Evolutionary conservation across 1,140 invertebrate genomes (phyloP).

Genomic region (Tachypleus tridentatus): DNA sequence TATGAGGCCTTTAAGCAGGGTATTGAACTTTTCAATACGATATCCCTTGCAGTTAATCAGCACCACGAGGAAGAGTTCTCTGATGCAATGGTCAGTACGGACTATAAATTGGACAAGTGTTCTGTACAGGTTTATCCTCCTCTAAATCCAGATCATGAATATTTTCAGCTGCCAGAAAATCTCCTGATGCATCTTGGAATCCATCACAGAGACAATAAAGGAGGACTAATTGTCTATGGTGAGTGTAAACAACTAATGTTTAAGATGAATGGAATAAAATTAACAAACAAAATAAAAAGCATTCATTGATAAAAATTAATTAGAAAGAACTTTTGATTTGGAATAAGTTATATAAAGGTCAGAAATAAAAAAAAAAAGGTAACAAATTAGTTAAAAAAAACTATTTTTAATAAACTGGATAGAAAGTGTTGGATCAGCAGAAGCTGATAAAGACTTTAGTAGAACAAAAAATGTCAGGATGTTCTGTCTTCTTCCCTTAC

Average conservation of each 20-base stretch:
- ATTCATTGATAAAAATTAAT: too few relatives aligned
- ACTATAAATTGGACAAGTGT: constrained; percentile 65
- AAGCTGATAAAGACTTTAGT: too few relatives aligned
- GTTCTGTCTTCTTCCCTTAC: too few relatives aligned
- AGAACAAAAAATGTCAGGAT: too few relatives aligned
- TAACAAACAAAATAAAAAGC: too few relatives aligned
- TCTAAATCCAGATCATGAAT: constrained; percentile 87
- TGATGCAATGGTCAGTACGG: constrained; percentile 1
- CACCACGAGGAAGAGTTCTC: constrained; percentile 23
- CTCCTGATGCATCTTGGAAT: constrained; percentile 58
- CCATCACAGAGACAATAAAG: constrained; percentile 60
- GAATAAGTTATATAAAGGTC: too few relatives aligned
- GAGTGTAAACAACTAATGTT: constrained; percentile 14
- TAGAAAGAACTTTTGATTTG: too few relatives aligned
- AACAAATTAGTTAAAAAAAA: too few relatives aligned
- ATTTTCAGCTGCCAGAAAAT: constrained; percentile 58
- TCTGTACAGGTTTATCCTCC: constrained; percentile 83
- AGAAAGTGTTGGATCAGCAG: too few relatives aligned
- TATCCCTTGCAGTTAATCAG: constrained; percentile 44
- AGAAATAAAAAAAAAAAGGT: too few relatives aligned
- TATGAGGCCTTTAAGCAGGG: constrained; percentile 73
- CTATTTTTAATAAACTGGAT: too few relatives aligned
- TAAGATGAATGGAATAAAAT: too few relatives aligned
- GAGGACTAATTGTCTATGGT: constrained; percentile 66
- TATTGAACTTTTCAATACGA: constrained; percentile 68